A percentile compares a stretch with the other conserved stretches of the same genome.
Conservation (phyloP, 1,140 invertebrate genomes). For the Camponotus vicinus region DNA sequence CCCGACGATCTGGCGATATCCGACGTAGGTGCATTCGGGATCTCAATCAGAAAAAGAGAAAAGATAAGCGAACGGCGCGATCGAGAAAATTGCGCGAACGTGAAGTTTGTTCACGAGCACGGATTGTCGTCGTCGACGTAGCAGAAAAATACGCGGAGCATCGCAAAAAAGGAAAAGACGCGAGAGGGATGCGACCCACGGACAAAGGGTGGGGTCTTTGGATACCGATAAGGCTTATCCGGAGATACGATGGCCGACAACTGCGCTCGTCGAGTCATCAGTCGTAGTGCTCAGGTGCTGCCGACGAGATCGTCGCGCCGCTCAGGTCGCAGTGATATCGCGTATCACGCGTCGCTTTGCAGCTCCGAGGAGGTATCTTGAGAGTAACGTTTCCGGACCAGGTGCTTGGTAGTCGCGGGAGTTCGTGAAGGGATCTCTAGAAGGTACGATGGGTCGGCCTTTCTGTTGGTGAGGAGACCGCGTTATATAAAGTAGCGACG, state of each 20-base stretch:
- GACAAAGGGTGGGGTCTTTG: slow-evolving; percentile 71
- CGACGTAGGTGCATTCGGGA: slow-evolving; percentile 16
- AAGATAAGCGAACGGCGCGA: not conserved
- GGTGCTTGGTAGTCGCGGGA: slow-evolving; percentile 17
- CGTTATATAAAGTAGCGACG: slow-evolving; percentile 30
- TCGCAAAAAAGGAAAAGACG: not conserved
- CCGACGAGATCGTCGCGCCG: slow-evolving; percentile 65
- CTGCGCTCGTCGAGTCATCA: slow-evolving; percentile 64
- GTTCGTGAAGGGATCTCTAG: not conserved
- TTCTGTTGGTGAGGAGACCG: not conserved
- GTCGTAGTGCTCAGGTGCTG: slow-evolving; percentile 75
- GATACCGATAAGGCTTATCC: slow-evolving; percentile 76
- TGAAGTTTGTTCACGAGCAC: not conserved
- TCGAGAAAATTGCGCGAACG: not conserved
- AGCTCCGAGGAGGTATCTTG: slow-evolving; percentile 36
- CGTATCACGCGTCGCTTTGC: slow-evolving; percentile 20
- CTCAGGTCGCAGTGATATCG: slow-evolving; percentile 57
- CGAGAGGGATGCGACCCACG: slow-evolving; percentile 67
- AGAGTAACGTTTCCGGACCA: slow-evolving; percentile 17
- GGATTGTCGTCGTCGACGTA: not conserved
- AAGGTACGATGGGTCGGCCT: slow-evolving; percentile 15
- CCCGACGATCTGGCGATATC: not conserved
- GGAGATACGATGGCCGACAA: slow-evolving; percentile 73
- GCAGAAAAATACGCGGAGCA: not conserved
- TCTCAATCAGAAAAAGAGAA: not conserved